phyloP scores from a whole-genome alignment of 2,888 invertebrate species.

The Strigamia crassipes region DNA sequence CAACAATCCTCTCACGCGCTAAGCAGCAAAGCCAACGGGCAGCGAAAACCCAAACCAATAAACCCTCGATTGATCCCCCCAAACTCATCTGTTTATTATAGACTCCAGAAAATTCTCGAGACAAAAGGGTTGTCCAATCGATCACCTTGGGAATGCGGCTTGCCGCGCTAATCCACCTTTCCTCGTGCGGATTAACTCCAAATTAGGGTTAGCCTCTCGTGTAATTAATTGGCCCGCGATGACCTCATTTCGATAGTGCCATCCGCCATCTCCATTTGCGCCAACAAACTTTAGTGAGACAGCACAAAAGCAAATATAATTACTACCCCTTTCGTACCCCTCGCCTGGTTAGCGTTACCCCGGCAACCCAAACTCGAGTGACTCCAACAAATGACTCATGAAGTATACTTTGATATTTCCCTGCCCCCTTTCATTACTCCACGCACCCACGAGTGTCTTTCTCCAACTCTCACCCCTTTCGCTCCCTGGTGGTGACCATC shows the following conservation, averaged over 20 bases:
- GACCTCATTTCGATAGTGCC: background rate
- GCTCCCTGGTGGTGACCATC: background rate
- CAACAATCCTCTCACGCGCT: too few species aligned
- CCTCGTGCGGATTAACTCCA: background rate
- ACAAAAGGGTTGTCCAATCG: background rate
- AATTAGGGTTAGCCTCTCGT: background rate
- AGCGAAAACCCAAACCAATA: too few species aligned
- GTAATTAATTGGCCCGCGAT: background rate
- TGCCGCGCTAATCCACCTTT: background rate
- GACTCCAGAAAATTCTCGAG: too few species aligned
- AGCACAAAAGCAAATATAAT: conserved; percentile 3
- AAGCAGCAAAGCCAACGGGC: too few species aligned
- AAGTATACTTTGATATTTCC: background rate
- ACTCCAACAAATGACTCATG: background rate
- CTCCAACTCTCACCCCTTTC: background rate
- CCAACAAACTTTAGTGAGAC: background rate
- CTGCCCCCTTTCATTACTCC: background rate
- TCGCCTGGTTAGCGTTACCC: background rate
- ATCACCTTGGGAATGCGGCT: background rate
- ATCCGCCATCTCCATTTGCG: background rate
- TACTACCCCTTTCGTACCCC: background rate
- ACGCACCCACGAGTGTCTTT: background rate
- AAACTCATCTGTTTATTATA: too few species aligned
- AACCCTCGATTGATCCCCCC: too few species aligned
- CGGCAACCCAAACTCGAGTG: background rate